Conservation (phyloP, 1,140 invertebrate species). For the Drosophila repleta region DNA sequence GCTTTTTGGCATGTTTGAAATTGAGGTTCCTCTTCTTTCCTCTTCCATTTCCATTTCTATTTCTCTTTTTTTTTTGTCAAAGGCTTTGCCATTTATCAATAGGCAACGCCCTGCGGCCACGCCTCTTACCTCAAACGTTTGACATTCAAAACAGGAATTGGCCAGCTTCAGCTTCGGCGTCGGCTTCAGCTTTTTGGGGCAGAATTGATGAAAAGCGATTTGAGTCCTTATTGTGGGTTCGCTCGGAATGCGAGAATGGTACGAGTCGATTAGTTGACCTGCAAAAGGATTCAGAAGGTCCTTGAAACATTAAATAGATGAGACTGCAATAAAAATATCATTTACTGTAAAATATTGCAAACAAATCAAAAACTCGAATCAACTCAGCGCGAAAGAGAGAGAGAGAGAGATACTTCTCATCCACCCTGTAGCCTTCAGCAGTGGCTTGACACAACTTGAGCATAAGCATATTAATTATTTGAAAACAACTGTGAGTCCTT, state of each 20-base stretch:
- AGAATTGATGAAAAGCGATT: conserved; percentile 47
- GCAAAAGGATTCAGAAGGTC: too few species aligned
- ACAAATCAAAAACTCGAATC: background rate
- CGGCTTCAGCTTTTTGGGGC: background rate
- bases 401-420: background rate
- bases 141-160: conserved; percentile 57
- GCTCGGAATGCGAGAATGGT: conserved; percentile 28
- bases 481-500: conserved; percentile 5
- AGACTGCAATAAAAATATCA: background rate
- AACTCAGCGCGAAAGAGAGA: background rate
- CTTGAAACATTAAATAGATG: background rate
- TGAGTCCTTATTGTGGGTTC: conserved; percentile 20
- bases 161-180: too few species aligned
- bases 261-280: conserved; percentile 17
- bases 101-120: conserved; percentile 2
- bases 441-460: background rate
- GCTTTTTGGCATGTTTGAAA: conserved; percentile 15
- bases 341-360: too few species aligned
- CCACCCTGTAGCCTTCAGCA: too few species aligned
- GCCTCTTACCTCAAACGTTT: conserved; percentile 21
- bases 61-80: conserved; percentile 13
- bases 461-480: conserved; percentile 10
- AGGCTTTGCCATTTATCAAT: conserved; percentile 40
- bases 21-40: background rate
- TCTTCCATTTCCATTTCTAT: too few species aligned